Evolutionary conservation across 2,113 vertebrate species (phyloP).

Genomic region (Burhinus oedicnemus): DNA sequence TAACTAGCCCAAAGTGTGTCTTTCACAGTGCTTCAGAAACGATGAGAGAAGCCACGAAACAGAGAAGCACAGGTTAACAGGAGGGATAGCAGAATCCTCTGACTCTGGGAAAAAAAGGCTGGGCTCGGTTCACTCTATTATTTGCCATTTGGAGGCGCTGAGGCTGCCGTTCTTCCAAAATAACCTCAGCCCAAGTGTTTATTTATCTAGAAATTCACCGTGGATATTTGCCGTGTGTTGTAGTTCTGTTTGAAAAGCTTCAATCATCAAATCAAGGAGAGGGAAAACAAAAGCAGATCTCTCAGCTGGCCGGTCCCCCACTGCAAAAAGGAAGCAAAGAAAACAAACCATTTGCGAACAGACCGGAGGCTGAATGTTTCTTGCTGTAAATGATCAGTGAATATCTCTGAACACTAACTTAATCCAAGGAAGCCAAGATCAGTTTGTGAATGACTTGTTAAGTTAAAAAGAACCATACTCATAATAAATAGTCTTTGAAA

Average conservation of each 20-base stretch:
- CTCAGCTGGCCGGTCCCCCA: background rate
- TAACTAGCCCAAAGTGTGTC: background rate
- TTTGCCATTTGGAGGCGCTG: constrained; percentile 41
- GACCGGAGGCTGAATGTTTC: constrained; percentile 12
- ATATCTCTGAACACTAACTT: constrained; percentile 22
- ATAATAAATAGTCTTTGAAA: constrained; percentile 55
- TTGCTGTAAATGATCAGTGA: constrained; percentile 51
- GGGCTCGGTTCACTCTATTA: background rate
- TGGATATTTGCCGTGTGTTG: constrained; percentile 14
- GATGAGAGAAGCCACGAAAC: background rate
- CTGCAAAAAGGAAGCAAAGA: constrained; percentile 52
- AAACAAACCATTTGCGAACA: constrained; percentile 33
- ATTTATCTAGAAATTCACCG: constrained; percentile 54
- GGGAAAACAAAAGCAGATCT: constrained; percentile 65
- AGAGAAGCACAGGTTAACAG: constrained; percentile 1
- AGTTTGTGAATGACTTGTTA: constrained; percentile 46
- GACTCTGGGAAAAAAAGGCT: background rate
- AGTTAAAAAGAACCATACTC: constrained; percentile 42
- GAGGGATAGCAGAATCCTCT: background rate
- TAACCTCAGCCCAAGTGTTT: constrained; percentile 28
- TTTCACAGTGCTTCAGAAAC: background rate
- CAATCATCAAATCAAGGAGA: constrained; percentile 54
- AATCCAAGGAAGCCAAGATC: constrained; percentile 28
- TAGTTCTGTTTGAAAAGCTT: constrained; percentile 60
- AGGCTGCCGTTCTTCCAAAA: background rate